These are phyloP conservation scores for Danaus melanippus DNA, from an alignment of 1,140 invertebrate genomes.

Conservation along the genomic window DNA sequence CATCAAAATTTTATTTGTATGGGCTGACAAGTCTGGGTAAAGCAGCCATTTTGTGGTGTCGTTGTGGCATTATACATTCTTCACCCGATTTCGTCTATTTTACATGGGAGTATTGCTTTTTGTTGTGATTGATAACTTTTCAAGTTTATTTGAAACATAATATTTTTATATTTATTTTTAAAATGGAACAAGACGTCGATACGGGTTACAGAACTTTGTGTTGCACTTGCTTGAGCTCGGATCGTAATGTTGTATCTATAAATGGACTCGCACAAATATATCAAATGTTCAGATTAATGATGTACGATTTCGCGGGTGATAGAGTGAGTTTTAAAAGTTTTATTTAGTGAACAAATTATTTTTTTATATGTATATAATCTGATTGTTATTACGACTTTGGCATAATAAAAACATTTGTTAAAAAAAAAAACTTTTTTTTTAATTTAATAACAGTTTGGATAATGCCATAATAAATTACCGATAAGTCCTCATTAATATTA, in stretches of 20 bases:
- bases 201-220: slow-evolving; percentile 41
- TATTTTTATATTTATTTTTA: slow-evolving; percentile 23
- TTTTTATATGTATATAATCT: no score
- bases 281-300: slow-evolving; percentile 49
- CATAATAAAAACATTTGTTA: no score
- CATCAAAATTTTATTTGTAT: no score
- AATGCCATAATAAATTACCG: no score
- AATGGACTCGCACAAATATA: slow-evolving; percentile 35
- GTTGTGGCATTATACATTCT: slow-evolving; percentile 44
- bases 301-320: slow-evolving; percentile 56
- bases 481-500: background rate
- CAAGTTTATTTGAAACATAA: slow-evolving; percentile 28
- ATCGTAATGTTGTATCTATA: slow-evolving; percentile 50
- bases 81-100: slow-evolving; percentile 66
- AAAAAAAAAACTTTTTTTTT: no score
- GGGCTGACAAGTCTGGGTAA: slow-evolving; percentile 42
- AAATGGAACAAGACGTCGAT: slow-evolving; percentile 61
- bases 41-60: slow-evolving; percentile 70
- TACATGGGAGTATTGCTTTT: slow-evolving; percentile 70
- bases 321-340: slow-evolving; percentile 38
- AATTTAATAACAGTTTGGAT: no score
- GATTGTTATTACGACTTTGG: no score
- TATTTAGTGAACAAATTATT: no score
- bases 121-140: slow-evolving; percentile 59
- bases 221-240: slow-evolving; percentile 50